phyloP scores from a whole-genome alignment of 2,113 vertebrate genomes.

The Empidonax alnorum region DNA sequence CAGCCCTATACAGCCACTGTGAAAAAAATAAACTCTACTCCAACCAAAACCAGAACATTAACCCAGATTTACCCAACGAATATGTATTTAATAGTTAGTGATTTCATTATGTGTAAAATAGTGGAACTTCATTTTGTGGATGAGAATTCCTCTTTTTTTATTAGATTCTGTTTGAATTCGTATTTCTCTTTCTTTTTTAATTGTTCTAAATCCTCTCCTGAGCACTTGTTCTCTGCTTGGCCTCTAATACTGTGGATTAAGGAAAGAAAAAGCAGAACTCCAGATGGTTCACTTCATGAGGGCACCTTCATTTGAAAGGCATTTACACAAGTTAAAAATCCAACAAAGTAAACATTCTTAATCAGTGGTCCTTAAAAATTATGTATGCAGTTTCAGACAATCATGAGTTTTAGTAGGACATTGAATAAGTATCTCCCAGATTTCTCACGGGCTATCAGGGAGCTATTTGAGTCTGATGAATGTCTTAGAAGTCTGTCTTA shows the following conservation, averaged over 20 bases:
- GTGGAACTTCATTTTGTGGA: not conserved
- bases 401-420: not conserved
- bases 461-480: not conserved
- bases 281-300: not conserved
- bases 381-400: not conserved
- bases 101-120: not conserved
- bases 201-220: not conserved
- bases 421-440: not conserved
- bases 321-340: not conserved
- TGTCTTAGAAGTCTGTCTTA: not conserved
- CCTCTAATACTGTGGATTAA: slow-evolving; percentile 10
- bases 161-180: not conserved
- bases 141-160: not conserved
- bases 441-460: not conserved
- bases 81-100: not conserved
- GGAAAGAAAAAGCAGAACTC: not conserved
- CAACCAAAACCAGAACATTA: not conserved
- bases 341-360: not conserved
- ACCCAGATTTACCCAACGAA: not conserved
- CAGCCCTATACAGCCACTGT: not conserved
- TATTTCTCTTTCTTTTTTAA: not conserved
- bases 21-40: not conserved
- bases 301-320: not conserved
- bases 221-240: not conserved
- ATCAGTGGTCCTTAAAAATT: not conserved